Evolutionary conservation across 2,888 invertebrate genomes (phyloP).

Genomic region (Watsonalla cultraria): DNA sequence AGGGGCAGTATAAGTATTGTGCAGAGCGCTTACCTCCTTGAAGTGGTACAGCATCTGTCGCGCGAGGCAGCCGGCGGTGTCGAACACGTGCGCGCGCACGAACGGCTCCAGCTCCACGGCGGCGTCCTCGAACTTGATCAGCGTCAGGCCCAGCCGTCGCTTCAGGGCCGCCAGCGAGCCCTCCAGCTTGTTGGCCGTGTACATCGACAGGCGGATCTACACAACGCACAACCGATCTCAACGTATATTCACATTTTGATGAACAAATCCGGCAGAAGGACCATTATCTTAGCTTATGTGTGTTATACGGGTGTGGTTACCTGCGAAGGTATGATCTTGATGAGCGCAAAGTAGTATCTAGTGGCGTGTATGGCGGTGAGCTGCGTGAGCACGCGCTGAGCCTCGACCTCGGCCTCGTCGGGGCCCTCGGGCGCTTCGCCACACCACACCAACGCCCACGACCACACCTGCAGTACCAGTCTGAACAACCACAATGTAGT

Average conservation of each 20-base stretch:
- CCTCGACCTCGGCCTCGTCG: slow-evolving; percentile 89
- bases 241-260: neutral
- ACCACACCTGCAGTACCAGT: slow-evolving; percentile 64
- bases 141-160: slow-evolving; percentile 89
- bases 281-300: neutral
- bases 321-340: slow-evolving; percentile 88
- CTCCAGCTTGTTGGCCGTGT: slow-evolving; percentile 90
- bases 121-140: slow-evolving; percentile 98
- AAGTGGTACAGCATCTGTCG: slow-evolving; percentile 92
- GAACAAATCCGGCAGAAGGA: neutral
- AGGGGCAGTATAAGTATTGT: neutral
- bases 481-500: slow-evolving; percentile 69
- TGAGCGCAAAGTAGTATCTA: slow-evolving; percentile 91
- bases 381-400: slow-evolving; percentile 87
- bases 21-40: slow-evolving; percentile 79
- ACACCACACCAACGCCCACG: slow-evolving; percentile 47
- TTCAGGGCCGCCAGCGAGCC: slow-evolving; percentile 88
- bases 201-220: slow-evolving; percentile 91
- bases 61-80: slow-evolving; percentile 90
- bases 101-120: slow-evolving; percentile 95
- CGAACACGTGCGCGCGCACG: slow-evolving; percentile 92
- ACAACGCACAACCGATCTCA: neutral
- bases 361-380: slow-evolving; percentile 89
- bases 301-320: slow-evolving; percentile 43
- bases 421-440: slow-evolving; percentile 80